These are phyloP conservation scores for Mesochorus sp. DNA, from an alignment of 2,888 invertebrate genomes.

Conservation along the genomic window DNA sequence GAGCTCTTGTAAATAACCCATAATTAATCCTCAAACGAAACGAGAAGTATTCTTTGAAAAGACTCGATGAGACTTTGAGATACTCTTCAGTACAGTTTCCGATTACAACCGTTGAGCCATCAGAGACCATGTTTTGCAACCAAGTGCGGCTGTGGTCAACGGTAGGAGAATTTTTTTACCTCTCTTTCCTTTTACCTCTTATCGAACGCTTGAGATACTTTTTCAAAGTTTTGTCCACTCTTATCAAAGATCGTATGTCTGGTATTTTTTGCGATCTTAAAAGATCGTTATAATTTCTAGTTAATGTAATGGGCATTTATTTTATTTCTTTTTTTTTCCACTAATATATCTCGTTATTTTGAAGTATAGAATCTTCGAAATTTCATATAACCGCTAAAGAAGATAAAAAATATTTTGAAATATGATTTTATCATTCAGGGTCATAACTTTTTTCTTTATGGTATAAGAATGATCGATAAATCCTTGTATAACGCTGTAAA, in stretches of 20 bases:
- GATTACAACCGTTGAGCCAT: slow-evolving; percentile 2
- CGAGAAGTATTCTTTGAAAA: slow-evolving; percentile 29
- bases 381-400: neutral
- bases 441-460: neutral
- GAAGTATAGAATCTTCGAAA: neutral
- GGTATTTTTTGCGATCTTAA: neutral
- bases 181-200: neutral
- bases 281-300: slow-evolving; percentile 16
- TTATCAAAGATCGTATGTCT: neutral
- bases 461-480: neutral
- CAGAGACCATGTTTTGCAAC: neutral
- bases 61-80: slow-evolving; percentile 5
- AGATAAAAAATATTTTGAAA: neutral
- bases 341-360: neutral
- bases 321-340: neutral
- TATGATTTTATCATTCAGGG: neutral
- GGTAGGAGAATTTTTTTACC: neutral
- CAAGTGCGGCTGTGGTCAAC: no score
- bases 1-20: slow-evolving; percentile 29
- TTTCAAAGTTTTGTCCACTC: slow-evolving; percentile 10
- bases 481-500: no score
- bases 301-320: neutral
- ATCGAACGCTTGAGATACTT: slow-evolving; percentile 11
- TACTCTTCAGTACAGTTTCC: slow-evolving; percentile 4
- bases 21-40: slow-evolving; percentile 3